Conservation (phyloP, 2,888 invertebrate species). For the Spialia ferax region DNA sequence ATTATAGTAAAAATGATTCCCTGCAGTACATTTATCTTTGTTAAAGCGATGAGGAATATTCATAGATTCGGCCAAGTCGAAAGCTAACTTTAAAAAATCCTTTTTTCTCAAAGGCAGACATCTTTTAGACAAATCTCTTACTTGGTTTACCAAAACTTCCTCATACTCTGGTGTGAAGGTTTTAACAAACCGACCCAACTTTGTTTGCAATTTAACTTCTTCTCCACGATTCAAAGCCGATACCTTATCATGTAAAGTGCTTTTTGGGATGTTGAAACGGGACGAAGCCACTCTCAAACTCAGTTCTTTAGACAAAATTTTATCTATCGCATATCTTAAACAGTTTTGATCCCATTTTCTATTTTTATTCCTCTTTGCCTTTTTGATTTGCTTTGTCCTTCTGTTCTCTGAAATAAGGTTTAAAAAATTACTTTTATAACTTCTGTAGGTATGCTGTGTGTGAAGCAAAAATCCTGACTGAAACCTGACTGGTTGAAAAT, state of each 20-base stretch:
- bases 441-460: no score
- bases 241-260: conserved; percentile 4
- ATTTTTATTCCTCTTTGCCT: conserved; percentile 29
- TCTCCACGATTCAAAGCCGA: background rate
- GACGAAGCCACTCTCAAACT: conserved; percentile 11
- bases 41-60: conserved; percentile 5
- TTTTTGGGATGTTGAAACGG: conserved; percentile 8
- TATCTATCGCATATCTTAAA: conserved; percentile 32
- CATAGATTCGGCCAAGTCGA: conserved; percentile 2
- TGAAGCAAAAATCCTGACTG: no score
- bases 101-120: background rate
- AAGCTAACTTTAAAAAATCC: background rate
- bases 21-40: background rate
- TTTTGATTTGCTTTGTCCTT: conserved; percentile 19
- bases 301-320: conserved; percentile 29
- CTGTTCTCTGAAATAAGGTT: conserved; percentile 10
- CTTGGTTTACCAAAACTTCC: conserved; percentile 1
- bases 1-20: background rate
- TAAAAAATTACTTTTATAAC: background rate
- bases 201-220: conserved; percentile 52
- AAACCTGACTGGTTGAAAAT: no score
- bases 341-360: conserved; percentile 26
- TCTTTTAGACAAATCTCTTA: background rate
- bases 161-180: conserved; percentile 3
- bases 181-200: background rate